Percentiles rank a stretch among this genome's conserved stretches.
These are phyloP conservation scores for Volucella inanis DNA, from an alignment of 2,888 invertebrate species.

Conservation along the genomic window DNA sequence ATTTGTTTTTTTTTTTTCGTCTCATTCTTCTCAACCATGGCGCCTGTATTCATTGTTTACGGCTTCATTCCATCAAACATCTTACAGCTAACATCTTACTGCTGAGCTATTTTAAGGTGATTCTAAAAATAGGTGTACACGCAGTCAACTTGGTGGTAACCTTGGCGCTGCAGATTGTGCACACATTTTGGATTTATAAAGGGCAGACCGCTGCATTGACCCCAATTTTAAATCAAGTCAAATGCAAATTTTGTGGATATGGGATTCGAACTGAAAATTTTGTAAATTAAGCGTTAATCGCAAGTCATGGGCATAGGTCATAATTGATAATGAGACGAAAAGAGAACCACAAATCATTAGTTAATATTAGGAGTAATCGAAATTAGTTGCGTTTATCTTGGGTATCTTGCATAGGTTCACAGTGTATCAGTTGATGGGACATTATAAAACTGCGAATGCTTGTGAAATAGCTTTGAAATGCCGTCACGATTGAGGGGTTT, in stretches of 20 bases:
- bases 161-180: slow-evolving; percentile 36
- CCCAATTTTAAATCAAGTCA: slow-evolving; percentile 67
- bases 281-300: slow-evolving; percentile 26
- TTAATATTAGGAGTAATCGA: slow-evolving; percentile 20
- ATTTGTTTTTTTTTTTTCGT: slow-evolving; percentile 39
- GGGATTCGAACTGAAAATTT: slow-evolving; percentile 40
- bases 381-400: neutral
- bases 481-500: no score
- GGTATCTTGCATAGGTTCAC: no score
- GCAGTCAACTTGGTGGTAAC: slow-evolving; percentile 35
- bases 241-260: slow-evolving; percentile 51
- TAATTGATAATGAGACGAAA: neutral
- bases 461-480: no score
- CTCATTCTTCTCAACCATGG: slow-evolving; percentile 51
- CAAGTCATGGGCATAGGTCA: neutral
- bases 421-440: no score
- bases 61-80: neutral
- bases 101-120: slow-evolving; percentile 51
- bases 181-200: slow-evolving; percentile 64
- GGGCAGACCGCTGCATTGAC: slow-evolving; percentile 71
- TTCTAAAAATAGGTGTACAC: slow-evolving; percentile 56
- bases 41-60: slow-evolving; percentile 57
- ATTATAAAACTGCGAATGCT: no score
- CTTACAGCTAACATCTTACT: neutral
- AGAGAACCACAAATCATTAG: neutral